Percentiles rank a stretch among this genome's conserved stretches.
phyloP scores from a whole-genome alignment of 2,797 vertebrate genomes.

The Hapalemur alaotrensis region DNA sequence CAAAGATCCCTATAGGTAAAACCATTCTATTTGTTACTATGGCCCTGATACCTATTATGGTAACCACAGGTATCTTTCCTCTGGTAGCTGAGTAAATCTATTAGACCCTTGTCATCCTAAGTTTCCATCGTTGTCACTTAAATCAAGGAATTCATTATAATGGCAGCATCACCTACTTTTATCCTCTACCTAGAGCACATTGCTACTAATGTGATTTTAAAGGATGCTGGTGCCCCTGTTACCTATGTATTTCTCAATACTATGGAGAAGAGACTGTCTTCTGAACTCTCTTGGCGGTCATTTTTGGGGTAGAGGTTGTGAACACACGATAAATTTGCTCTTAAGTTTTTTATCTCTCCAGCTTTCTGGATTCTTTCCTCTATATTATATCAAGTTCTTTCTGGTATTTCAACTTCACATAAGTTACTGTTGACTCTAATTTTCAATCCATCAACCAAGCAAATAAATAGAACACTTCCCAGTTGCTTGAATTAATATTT shows the following conservation, averaged over 20 bases:
- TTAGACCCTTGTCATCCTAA: background rate
- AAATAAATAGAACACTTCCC: slow-evolving; percentile 12
- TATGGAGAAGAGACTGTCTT: background rate
- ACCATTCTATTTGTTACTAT: background rate
- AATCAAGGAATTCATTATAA: background rate
- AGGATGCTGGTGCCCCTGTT: background rate
- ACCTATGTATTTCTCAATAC: background rate
- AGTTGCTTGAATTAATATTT: slow-evolving; percentile 2
- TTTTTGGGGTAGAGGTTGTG: background rate
- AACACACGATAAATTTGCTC: background rate
- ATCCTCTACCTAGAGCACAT: too few species aligned
- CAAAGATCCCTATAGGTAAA: background rate
- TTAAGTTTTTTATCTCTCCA: background rate
- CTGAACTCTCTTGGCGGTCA: background rate
- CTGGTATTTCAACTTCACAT: slow-evolving; percentile 14
- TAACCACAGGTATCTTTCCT: background rate
- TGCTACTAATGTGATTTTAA: background rate
- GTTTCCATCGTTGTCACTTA: background rate
- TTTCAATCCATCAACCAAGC: background rate
- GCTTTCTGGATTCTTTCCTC: background rate
- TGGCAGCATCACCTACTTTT: background rate
- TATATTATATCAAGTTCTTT: background rate
- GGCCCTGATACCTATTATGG: too few species aligned
- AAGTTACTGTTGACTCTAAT: slow-evolving; percentile 5
- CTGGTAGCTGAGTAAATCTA: background rate